Percentiles rank a stretch among this genome's conserved stretches.
These are phyloP conservation scores for Hyposoter dolosus DNA, from an alignment of 2,888 invertebrate genomes.

Conservation along the genomic window DNA sequence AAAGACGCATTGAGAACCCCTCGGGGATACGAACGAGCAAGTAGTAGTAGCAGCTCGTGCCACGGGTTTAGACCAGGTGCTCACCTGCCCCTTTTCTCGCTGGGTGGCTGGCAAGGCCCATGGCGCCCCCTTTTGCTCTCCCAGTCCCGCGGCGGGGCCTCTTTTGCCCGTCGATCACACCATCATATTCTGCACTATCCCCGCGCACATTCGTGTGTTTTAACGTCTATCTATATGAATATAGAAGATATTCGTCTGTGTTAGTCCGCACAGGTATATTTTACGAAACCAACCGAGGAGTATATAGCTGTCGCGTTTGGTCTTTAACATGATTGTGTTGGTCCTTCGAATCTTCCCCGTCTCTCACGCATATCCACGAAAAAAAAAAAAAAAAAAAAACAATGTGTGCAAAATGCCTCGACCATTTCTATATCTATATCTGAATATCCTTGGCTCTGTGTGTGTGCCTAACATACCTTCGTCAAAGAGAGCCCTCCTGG, in stretches of 20 bases:
- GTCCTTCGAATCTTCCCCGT: constrained; percentile 18
- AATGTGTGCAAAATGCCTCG: constrained; percentile 34
- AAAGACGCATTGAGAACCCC: constrained; percentile 73
- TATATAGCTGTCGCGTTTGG: constrained; percentile 43
- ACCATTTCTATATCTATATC: constrained; percentile 1
- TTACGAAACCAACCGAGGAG: neutral
- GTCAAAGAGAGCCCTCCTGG: constrained; percentile 72
- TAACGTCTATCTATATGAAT: neutral
- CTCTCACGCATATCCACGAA: neutral
- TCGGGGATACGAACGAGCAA: constrained; percentile 72
- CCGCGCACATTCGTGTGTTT: neutral
- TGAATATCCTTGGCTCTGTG: neutral
- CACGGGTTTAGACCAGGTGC: constrained; percentile 80
- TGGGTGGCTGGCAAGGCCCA: constrained; percentile 75
- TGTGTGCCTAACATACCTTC: constrained; percentile 41
- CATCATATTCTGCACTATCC: constrained; percentile 36
- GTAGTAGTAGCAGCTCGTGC: constrained; percentile 80
- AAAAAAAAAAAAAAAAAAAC: constrained; percentile 3
- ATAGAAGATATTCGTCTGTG: neutral
- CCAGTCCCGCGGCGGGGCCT: constrained; percentile 57
- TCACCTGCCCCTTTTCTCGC: constrained; percentile 82
- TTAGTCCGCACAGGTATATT: constrained; percentile 2
- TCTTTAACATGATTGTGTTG: constrained; percentile 13
- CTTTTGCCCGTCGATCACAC: constrained; percentile 36
- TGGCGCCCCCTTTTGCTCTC: constrained; percentile 75